phyloP scores from a whole-genome alignment of 2,797 vertebrate species.

The Lithobates pipiens region DNA sequence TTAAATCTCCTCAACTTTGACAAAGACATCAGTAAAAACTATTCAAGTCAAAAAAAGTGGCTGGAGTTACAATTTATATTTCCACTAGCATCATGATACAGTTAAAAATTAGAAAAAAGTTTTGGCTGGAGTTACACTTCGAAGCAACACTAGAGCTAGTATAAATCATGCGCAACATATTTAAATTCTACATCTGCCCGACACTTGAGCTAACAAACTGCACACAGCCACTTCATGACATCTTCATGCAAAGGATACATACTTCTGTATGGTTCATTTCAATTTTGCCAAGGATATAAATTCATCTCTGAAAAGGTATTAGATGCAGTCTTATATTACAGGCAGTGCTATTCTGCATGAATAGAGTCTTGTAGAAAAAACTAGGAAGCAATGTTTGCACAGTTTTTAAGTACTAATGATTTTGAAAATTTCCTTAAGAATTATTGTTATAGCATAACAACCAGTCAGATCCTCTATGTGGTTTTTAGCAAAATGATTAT shows the following conservation, averaged over 20 bases:
- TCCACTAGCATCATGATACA: background rate
- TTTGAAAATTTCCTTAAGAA: too few species aligned
- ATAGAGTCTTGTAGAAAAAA: background rate
- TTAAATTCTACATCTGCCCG: background rate
- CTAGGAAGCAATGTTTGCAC: too few species aligned
- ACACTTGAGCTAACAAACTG: background rate
- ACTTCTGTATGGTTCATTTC: background rate
- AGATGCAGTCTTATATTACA: background rate
- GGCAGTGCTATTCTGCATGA: background rate
- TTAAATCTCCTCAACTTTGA: too few species aligned
- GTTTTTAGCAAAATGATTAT: too few species aligned
- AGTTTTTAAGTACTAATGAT: too few species aligned
- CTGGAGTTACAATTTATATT: background rate
- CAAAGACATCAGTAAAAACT: too few species aligned
- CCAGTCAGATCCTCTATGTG: too few species aligned
- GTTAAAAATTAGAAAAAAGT: background rate
- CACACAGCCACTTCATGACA: constrained; percentile 1
- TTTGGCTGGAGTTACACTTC: background rate
- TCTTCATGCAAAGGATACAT: background rate
- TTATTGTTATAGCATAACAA: too few species aligned
- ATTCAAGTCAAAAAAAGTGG: too few species aligned
- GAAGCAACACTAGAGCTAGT: constrained; percentile 1
- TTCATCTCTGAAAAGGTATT: background rate
- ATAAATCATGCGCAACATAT: background rate
- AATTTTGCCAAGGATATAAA: background rate